Percentiles rank a stretch among this genome's conserved stretches.
Conservation (phyloP, 2,797 vertebrate species). For the Chelon labrosus region DNA sequence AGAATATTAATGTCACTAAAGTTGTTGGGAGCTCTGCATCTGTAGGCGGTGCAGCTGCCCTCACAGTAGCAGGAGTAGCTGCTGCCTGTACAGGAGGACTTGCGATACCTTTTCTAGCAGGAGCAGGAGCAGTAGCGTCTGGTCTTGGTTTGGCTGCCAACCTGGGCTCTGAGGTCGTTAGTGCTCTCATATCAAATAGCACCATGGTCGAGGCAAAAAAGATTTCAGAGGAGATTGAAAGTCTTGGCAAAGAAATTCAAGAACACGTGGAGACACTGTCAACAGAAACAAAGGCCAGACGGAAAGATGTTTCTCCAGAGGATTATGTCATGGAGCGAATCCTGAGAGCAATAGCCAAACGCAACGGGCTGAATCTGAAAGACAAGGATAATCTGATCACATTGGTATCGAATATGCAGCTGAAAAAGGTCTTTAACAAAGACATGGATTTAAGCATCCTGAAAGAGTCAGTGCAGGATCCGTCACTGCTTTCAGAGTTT, state of each 20-base stretch:
- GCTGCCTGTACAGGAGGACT: neutral
- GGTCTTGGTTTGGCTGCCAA: neutral
- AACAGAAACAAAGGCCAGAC: neutral
- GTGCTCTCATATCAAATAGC: neutral
- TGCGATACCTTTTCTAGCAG: neutral
- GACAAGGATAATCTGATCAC: neutral
- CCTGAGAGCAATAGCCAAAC: neutral
- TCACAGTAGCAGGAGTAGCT: no score
- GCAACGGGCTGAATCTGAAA: neutral
- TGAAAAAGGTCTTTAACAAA: neutral
- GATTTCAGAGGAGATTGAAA: neutral
- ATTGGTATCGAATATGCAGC: neutral
- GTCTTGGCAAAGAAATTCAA: neutral
- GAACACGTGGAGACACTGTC: neutral
- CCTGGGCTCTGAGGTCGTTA: neutral
- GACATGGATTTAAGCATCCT: neutral
- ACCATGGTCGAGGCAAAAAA: neutral
- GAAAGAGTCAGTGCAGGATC: neutral
- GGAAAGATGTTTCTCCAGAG: neutral
- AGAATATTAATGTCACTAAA: no score
- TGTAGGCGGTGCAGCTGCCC: no score
- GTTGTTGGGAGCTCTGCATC: no score
- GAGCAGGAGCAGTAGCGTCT: neutral
- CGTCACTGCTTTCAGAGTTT: neutral
- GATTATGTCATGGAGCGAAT: fast-evolving